Conservation (phyloP, 2,888 invertebrate genomes). For the Pimpla rufipes region DNA sequence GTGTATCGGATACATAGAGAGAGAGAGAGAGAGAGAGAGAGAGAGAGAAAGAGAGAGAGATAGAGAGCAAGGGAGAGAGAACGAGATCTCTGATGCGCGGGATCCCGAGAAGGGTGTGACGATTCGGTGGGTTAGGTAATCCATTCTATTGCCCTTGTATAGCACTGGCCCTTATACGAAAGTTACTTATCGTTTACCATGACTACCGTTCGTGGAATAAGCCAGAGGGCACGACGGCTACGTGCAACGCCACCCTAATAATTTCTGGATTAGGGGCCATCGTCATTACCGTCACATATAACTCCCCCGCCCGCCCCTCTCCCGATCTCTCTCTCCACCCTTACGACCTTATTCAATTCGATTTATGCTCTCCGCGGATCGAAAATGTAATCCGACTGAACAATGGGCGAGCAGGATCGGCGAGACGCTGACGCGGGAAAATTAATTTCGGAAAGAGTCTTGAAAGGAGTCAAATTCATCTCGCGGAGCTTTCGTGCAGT, state of each 20-base stretch:
- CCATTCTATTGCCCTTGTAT: slow-evolving; percentile 34
- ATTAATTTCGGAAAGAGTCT: slow-evolving; percentile 14
- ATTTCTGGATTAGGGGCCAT: slow-evolving; percentile 44
- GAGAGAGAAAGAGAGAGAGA: no score
- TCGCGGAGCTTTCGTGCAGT: neutral
- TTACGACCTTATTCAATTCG: slow-evolving; percentile 35
- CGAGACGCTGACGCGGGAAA: slow-evolving; percentile 49
- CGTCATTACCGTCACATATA: slow-evolving; percentile 23
- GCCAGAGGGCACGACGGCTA: neutral
- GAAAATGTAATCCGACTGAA: slow-evolving; percentile 43
- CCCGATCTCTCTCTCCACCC: neutral
- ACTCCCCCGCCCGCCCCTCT: neutral
- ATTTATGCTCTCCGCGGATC: slow-evolving; percentile 38
- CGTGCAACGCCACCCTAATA: slow-evolving; percentile 38
- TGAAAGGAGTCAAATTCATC: neutral
- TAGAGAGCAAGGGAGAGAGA: slow-evolving; percentile 32
- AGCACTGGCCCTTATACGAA: neutral
- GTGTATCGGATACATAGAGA: no score
- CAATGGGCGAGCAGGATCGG: slow-evolving; percentile 37
- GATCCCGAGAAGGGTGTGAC: slow-evolving; percentile 44
- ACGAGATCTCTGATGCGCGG: slow-evolving; percentile 13
- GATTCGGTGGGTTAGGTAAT: slow-evolving; percentile 29
- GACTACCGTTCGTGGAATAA: slow-evolving; percentile 22
- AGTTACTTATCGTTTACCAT: slow-evolving; percentile 49
- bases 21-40: no score